Evolutionary conservation across 2,888 invertebrate genomes (phyloP), one percentile per base, ranked within the genome.

Genomic region (Hydroisotoma schaefferi): DNA sequence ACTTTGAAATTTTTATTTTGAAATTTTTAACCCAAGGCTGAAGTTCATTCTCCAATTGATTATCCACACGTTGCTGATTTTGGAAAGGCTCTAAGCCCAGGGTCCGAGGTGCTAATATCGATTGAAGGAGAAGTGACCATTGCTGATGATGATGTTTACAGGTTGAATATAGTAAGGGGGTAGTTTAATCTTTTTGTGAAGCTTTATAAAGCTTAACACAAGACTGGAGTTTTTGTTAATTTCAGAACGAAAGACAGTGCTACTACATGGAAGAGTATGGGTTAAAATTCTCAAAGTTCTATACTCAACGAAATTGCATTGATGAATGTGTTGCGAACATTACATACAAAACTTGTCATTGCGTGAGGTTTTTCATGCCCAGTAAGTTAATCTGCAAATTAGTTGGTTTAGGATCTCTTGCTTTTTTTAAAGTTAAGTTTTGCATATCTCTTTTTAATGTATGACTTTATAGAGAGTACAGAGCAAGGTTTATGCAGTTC

Each of bases 301-400:
- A 68, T 52, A 64, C 66, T 18, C 22, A 44, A 2, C 44, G 56
- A 22, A 68, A 68, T 49, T 68, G 68, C 48, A 47, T 66, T 15
- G 61, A 59, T 20, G 68, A 66, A 33, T 68, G 66, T 38, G 57
- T 66, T 18, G 56, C 62, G 6, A 54, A 60, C 29, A 33, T 52
- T 8, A 60, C 56, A 15, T 61, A 26, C 37, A n/a, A 51, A 10
- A 33, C 20, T 2, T 68, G 68, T 40, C 20, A 26, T 1, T 68
- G 68, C 29, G 59, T 59, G 12, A 49, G 61, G 18, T 61, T 56
- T 33, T 64, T 64, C 51, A 63, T 64, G 63, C 67, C 67, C 25
- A 25, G 68, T 68, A 23, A 37, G 22, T 15, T 28, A 15, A 18
- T 27, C 26, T 25, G 4, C 28, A 37, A 2, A 12, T 2, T 26